Percentiles rank a stretch among this genome's conserved stretches.
Conservation (phyloP, 2,113 vertebrate species). For the Telmatochromis bifrenatus region DNA sequence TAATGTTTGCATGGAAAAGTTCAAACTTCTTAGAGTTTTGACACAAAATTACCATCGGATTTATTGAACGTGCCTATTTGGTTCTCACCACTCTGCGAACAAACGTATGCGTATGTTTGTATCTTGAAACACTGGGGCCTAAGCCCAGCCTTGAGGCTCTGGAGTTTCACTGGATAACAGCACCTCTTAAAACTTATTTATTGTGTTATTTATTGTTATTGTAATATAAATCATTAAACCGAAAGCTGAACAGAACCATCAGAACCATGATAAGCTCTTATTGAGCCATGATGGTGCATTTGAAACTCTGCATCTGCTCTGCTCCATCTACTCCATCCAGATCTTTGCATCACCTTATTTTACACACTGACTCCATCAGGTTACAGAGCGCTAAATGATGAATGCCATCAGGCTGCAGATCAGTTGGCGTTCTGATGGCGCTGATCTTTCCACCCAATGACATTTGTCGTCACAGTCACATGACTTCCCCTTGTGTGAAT, state of each 20-base stretch:
- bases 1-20: background rate
- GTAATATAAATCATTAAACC: background rate
- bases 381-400: background rate
- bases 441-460: background rate
- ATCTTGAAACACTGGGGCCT: background rate
- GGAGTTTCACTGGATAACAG: background rate
- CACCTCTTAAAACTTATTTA: background rate
- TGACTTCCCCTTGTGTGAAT: background rate
- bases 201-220: background rate
- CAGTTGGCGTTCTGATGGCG: background rate
- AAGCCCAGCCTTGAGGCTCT: background rate
- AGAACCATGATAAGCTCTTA: background rate
- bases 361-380: background rate
- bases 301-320: background rate
- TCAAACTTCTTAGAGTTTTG: background rate
- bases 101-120: background rate
- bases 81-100: background rate
- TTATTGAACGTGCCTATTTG: fast-evolving
- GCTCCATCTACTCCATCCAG: background rate
- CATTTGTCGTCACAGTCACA: background rate
- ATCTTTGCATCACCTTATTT: background rate
- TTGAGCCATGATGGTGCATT: background rate
- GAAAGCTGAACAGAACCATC: background rate
- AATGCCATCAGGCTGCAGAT: background rate
- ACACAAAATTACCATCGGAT: fast-evolving